Conservation (phyloP, 1,140 invertebrate genomes). For the Laupala kohalensis region DNA sequence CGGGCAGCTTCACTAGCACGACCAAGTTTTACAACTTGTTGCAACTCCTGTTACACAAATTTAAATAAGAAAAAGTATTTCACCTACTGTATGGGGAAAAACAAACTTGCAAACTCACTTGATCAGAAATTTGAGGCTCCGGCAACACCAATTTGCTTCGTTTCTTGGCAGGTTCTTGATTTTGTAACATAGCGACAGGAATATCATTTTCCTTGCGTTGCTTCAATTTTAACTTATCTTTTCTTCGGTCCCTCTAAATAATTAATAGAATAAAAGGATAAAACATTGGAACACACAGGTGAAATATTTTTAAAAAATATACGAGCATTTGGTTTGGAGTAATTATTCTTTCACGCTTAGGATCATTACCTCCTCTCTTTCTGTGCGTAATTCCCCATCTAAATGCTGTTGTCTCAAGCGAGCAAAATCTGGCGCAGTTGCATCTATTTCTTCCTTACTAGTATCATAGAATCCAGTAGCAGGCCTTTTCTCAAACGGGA, state of each 20-base stretch:
- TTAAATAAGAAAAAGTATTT: background rate
- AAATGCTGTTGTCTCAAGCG: constrained; percentile 81
- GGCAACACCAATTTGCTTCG: constrained; percentile 92
- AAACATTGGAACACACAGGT: background rate
- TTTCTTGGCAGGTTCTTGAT: constrained; percentile 82
- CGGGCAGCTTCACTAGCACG: constrained; percentile 86
- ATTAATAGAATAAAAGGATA: constrained; percentile 14
- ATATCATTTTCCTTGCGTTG: constrained; percentile 94
- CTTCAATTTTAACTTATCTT: constrained; percentile 87
- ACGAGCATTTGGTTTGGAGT: too few relatives aligned
- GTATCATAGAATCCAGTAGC: constrained; percentile 90
- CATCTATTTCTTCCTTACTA: constrained; percentile 74
- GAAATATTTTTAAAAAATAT: background rate
- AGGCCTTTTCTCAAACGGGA: constrained; percentile 93
- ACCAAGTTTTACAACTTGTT: constrained; percentile 93
- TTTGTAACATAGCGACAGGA: constrained; percentile 78
- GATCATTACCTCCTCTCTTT: constrained; percentile 71
- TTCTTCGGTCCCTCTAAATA: constrained; percentile 54
- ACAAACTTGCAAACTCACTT: constrained; percentile 33
- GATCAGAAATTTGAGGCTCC: constrained; percentile 92
- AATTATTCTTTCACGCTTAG: too few relatives aligned
- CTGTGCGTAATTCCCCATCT: constrained; percentile 78
- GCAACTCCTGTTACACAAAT: constrained; percentile 43
- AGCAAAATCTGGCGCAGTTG: constrained; percentile 77
- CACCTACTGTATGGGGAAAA: background rate